Evolutionary conservation across 2,113 vertebrate genomes (phyloP), one percentile per base, ranked within the genome.

Genomic region (Pterocles burchelli): DNA sequence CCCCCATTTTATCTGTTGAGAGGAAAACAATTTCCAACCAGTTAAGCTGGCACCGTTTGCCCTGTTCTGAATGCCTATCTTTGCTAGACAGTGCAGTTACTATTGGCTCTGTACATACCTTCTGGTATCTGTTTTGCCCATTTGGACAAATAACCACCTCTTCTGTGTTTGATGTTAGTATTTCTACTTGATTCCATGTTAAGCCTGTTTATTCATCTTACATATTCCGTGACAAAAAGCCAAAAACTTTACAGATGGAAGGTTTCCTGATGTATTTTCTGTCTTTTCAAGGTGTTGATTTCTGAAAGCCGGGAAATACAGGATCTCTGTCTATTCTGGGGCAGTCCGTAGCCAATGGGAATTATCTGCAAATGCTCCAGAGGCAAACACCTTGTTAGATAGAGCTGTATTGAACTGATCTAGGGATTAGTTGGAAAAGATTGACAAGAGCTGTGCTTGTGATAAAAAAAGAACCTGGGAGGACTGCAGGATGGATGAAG

Each of bases 191-290:
- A 67, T 90, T 91, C 29, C 26, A 19, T 45, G 33, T 63, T 93
- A 88, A 96, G 72, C 59, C 17, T 92, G 20, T 94, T 96, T 96
- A 83, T 88, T 93, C 74, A 80, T 83, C 36, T 89, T 82, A 41
- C 31, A 67, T 55, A 86, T 59, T 68, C 18, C 36, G 59, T 77
- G 61, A 67, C 54, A 74, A 90, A 93, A 93, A 86, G 75, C 51
- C 76, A 74, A 90, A 93, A 92, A 71, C 38, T 77, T 77, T 9
- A 83, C 59, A 93, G 52, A 67, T 80, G 79, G 57, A 90, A 25
- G 20, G 13, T 66, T 73, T 93, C 34, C 59, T 86, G 45, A 10
- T 74, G 8, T 43, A n/a, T 88, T 93, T 95, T 73, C 24, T 45
- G 13, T 36, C 28, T 85, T 79, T 61, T 63, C 63, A 66, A 31